Conservation (phyloP, 2,113 vertebrate genomes). For the Alosa alosa region DNA sequence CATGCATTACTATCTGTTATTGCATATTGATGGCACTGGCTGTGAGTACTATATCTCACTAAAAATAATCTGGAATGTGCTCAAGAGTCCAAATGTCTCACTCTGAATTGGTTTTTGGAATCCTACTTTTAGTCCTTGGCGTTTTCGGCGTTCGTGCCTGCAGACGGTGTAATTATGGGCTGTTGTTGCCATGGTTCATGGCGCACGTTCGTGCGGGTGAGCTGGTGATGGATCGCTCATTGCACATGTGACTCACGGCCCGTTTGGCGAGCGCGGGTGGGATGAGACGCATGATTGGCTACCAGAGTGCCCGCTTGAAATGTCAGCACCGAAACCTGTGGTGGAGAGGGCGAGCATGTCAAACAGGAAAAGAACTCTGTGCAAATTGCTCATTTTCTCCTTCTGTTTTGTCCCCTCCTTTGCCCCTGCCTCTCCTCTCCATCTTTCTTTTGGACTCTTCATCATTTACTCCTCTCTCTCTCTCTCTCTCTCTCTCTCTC, state of each 20-base stretch:
- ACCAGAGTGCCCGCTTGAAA: not conserved
- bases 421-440: not conserved
- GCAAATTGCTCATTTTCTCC: not conserved
- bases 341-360: not conserved
- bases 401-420: not conserved
- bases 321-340: not conserved
- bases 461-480: not conserved
- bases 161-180: not conserved
- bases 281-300: not conserved
- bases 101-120: not conserved
- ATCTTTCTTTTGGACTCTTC: not conserved
- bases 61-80: not conserved
- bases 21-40: not conserved
- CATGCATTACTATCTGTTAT: not conserved
- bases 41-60: not conserved
- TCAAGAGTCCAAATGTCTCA: not conserved
- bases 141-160: not conserved
- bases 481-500: not conserved
- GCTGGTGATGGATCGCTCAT: not conserved
- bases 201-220: not conserved
- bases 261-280: slow-evolving; percentile 1
- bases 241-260: slow-evolving; percentile 13
- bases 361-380: not conserved
- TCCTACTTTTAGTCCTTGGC: not conserved
- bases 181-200: not conserved